Evolutionary conservation across 2,888 invertebrate species (phyloP).

Genomic region (Thera britannica): DNA sequence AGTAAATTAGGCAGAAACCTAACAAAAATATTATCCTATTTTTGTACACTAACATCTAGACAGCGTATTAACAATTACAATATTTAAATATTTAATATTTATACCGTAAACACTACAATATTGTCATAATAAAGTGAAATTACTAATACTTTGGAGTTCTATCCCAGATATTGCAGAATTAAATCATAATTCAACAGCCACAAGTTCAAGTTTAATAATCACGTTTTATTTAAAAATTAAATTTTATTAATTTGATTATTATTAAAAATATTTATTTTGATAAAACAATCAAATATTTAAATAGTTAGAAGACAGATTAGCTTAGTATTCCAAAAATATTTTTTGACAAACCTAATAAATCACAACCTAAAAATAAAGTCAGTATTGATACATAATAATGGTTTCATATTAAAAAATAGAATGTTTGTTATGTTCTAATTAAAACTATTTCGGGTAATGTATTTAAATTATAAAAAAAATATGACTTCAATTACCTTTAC

Average conservation of each 20-base stretch:
- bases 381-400: constrained; percentile 15
- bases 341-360: constrained; percentile 24
- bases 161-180: constrained; percentile 78
- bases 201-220: constrained; percentile 53
- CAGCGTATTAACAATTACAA: constrained; percentile 68
- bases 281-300: constrained; percentile 49
- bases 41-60: constrained; percentile 66
- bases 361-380: constrained; percentile 37
- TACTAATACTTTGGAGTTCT: constrained; percentile 58
- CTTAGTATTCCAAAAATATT: constrained; percentile 40
- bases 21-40: constrained; percentile 44
- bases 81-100: constrained; percentile 62
- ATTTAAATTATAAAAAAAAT: constrained; percentile 3
- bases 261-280: constrained; percentile 70
- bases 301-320: constrained; percentile 39
- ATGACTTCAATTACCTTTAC: constrained; percentile 11
- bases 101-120: constrained; percentile 68
- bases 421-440: constrained; percentile 1
- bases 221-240: constrained; percentile 32
- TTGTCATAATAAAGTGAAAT: constrained; percentile 76
- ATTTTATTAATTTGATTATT: constrained; percentile 19
- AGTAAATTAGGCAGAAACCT: constrained; percentile 58
- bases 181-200: constrained; percentile 61
- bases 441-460: constrained; percentile 10
- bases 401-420: constrained; percentile 6